Evolutionary conservation across 2,888 invertebrate species (phyloP), one percentile per base, ranked within the genome.

Genomic region (Pyrrhia umbra): DNA sequence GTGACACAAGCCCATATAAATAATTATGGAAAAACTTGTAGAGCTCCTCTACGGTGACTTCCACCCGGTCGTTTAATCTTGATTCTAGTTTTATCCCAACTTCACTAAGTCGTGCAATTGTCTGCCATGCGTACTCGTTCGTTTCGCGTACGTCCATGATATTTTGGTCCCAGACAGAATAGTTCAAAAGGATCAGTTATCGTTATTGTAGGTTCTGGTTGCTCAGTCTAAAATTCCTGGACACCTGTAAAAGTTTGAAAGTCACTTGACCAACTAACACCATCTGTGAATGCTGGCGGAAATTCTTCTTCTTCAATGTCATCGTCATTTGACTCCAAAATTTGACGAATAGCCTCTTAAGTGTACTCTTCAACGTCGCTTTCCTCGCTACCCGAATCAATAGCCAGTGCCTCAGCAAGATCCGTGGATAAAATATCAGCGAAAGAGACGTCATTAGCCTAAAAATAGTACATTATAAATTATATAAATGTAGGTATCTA

Each of bases 61-160:
- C 62, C 0, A 40, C 45, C 67, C 54, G 62, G 27, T 49, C 54
- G 20, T 58, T 57, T 1, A 62, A 27, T 37, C 58, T 30, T 6
- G 64, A 64, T 34, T 50, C 49, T 49, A 30, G 25, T 27, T 49
- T 49, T 30, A 58, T 50, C 40, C 50, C 58, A 45, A 23, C 21
- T 50, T 50, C 40, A 43, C 2, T 49, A 27, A 37, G 37, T 34
- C 1, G 27, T 0, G 6, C 55, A 23, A 39, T 51, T 40, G 46
- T 52, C 52, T 64, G 52, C 64, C 58, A 52, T 1, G 58, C 54
- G 25, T 65, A 65, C 49, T 54, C 37, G 30, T 65, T 65, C 0
- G 64, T 65, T 25, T 59, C 58, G 34, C 49, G 34, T 34, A 54
- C 64, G 0, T 42, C 54, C 40, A 64, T 64, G 0, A 58, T 52